Evolutionary conservation across 2,113 vertebrate genomes (phyloP).

Genomic region (Semicossyphus pulcher): DNA sequence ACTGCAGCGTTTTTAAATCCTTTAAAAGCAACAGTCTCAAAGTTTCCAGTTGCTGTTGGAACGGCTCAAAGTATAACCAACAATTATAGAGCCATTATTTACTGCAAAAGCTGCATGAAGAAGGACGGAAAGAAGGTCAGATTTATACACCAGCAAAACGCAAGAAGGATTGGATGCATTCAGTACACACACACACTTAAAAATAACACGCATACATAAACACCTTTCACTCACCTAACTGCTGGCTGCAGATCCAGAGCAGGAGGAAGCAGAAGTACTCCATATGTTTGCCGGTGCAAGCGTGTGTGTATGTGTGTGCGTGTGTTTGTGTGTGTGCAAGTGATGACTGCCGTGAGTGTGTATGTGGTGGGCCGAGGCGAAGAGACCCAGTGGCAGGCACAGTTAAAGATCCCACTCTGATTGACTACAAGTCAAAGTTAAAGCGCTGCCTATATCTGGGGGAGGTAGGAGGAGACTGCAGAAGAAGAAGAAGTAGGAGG

Average conservation of each 20-base stretch:
- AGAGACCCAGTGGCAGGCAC: slow-evolving; percentile 77
- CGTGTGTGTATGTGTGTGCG: slow-evolving; percentile 54
- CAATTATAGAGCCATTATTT: slow-evolving; percentile 37
- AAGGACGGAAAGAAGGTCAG: slow-evolving; percentile 18
- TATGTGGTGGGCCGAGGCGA: slow-evolving; percentile 71
- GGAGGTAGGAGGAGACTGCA: slow-evolving; percentile 91
- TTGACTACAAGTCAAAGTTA: slow-evolving; percentile 77
- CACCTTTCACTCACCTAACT: slow-evolving; percentile 86
- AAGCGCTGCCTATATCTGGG: slow-evolving; percentile 84
- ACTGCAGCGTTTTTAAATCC: not conserved
- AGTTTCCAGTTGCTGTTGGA: slow-evolving; percentile 43
- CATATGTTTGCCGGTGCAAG: slow-evolving; percentile 81
- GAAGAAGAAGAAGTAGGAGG: slow-evolving; percentile 88
- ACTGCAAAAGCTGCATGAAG: slow-evolving; percentile 13
- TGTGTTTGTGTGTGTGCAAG: slow-evolving; percentile 39
- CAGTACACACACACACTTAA: slow-evolving; percentile 18
- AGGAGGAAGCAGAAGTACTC: slow-evolving; percentile 88
- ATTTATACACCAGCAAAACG: slow-evolving; percentile 21
- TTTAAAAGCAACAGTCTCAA: slow-evolving; percentile 37
- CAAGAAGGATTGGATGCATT: slow-evolving; percentile 12
- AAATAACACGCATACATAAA: slow-evolving; percentile 25
- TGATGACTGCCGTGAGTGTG: slow-evolving; percentile 63
- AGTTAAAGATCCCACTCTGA: slow-evolving; percentile 82
- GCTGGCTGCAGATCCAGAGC: slow-evolving; percentile 89
- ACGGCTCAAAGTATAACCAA: slow-evolving; percentile 1